Base-by-base conservation (phyloP, 2,797 vertebrate genomes). In the Lithobates pipiens region DNA sequence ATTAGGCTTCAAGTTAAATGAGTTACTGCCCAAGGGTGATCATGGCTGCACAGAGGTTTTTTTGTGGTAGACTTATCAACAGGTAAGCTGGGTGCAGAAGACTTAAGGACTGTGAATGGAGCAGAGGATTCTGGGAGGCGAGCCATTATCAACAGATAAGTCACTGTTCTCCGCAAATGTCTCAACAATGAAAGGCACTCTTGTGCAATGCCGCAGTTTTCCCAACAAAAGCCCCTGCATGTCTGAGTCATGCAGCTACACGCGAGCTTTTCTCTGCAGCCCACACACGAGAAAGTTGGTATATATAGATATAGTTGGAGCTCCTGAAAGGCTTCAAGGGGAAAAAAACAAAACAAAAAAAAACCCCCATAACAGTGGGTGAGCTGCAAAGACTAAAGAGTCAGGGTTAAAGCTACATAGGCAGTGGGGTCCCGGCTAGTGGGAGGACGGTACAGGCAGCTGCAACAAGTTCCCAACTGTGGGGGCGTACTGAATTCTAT, bases 221-320 rank as follows among this genome's bases (percentile, higher is more conserved):
- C 54, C 57, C 74, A 34, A 73, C 57, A n/a, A 82, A 80, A 74
- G 77, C 71, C 71, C 23, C 57, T 54, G 77, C 61, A 57, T 25
- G 36, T 82, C 71, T 86, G 79, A 86, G 73, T 86, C 85, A 81
- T 42, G 34, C 3, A 23, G 68, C 65, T 71, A 63, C 32, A 69
- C 36, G 67, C 18, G 8, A 76, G 54, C 34, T 44, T 46, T 74
- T 72, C 54, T 65, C 18, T 65, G 13, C 79, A 68, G 73, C 85
- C 85, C 85, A 82, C 85, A 65, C 61, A 76, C 6, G 36, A 18
- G 63, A 81, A 80, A 54, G 42, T 54, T 34, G 34, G 77, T 10
- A 8, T 36, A 36, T 36, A 36, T 36, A 69, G 8, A 67, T 34
- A 42, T 23, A 27, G 23, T 69, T 46, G 44, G 21, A 72, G 32